Evolutionary conservation across 2,888 invertebrate species (phyloP), one percentile per base, ranked within the genome.

Genomic region (Apamea sordens): DNA sequence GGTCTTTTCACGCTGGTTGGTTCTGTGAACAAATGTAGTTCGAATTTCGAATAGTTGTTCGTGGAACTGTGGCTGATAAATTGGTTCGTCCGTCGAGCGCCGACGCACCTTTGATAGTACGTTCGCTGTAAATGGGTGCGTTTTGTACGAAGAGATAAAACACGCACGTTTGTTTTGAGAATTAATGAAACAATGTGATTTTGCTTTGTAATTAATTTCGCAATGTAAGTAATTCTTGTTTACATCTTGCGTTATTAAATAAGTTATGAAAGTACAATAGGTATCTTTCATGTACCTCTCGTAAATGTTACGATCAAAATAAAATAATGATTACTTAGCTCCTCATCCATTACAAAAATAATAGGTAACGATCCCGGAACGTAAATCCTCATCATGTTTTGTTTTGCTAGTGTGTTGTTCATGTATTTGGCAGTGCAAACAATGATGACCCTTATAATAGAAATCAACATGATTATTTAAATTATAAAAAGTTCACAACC

Each of bases 41-140:
- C 90, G 91, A 92, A 92, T 90, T 86, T 90, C 90, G 92, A 92
- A 92, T 90, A 90, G 89, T 93, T 93, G 92, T 90, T 86, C 89
- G 92, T 93, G 92, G 89, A 90, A 89, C 86, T 89, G 91, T 90
- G 88, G 86, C 85, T 92, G 92, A 93, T 92, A 93, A 93, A 94
- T 94, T 92, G 92, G 86, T 80, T 86, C 90, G 90, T 91, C 91
- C 91, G 91, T 87, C 80, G 85, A 73, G 77, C 79, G 82, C 74
- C 84, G 75, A 87, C 90, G 88, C 89, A 88, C 86, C 85, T 89
- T 83, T 65, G 76, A 87, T 84, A 86, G 77, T 82, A 82, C 81
- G 72, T 83, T 86, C 86, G 1, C 78, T 79, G 73, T 79, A 68
- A 59, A 86, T 87, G 79, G 79, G 89, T 82, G 87, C 76, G 86